Evolutionary conservation across 2,888 invertebrate genomes (phyloP).

Genomic region (Melinaea marsaeus): DNA sequence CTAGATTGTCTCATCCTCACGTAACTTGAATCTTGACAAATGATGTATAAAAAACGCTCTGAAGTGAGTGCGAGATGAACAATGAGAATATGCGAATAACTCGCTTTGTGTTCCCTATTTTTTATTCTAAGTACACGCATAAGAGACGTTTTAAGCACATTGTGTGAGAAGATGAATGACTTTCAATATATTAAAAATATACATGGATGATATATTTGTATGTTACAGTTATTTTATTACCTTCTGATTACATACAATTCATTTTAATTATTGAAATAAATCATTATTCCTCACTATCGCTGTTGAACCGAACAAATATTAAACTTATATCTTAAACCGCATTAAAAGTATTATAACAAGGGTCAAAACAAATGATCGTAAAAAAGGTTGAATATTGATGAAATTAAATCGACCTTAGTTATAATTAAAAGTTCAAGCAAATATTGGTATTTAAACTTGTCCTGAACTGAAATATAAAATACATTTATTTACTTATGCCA

Average conservation of each 20-base stretch:
- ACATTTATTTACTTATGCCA: slow-evolving; percentile 31
- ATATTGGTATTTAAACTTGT: slow-evolving; percentile 18
- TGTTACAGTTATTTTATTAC: no score
- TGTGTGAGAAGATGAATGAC: background rate
- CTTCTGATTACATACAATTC: no score
- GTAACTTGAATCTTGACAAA: slow-evolving; percentile 12
- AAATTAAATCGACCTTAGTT: background rate
- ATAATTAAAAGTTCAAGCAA: background rate
- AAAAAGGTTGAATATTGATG: background rate
- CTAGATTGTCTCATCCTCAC: slow-evolving; percentile 6
- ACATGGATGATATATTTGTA: background rate
- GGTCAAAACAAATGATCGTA: background rate
- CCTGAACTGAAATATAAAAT: slow-evolving; percentile 18
- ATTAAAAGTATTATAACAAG: slow-evolving; percentile 1
- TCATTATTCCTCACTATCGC: background rate
- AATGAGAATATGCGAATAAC: background rate
- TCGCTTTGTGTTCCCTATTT: slow-evolving; percentile 4
- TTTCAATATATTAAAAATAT: no score
- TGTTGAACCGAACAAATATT: background rate
- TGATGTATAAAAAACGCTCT: slow-evolving; percentile 14
- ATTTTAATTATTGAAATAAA: background rate
- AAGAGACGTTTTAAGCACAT: slow-evolving; percentile 1
- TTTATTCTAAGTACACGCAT: slow-evolving; percentile 5
- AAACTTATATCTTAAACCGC: background rate
- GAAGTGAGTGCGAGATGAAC: slow-evolving; percentile 6